A percentile compares a stretch with the other conserved stretches of the same genome.
Conservation (phyloP, 2,797 vertebrate genomes). For the Glossophaga mutica region DNA sequence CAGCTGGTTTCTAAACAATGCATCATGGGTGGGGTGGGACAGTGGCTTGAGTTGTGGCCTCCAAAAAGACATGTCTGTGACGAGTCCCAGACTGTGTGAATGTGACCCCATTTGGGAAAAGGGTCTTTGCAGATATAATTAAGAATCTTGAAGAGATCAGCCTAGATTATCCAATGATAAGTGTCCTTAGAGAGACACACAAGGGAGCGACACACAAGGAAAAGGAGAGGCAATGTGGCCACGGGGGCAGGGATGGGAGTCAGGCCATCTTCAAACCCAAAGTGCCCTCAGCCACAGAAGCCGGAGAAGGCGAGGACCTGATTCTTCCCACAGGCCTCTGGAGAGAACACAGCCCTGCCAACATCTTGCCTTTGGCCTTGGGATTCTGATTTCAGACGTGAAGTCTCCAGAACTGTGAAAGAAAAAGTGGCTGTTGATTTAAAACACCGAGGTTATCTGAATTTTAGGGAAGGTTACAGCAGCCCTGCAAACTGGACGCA, state of each 20-base stretch:
- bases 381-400: background rate
- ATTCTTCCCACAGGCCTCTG: background rate
- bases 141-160: background rate
- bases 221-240: background rate
- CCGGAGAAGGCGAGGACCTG: rapidly evolving
- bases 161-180: background rate
- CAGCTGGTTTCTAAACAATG: background rate
- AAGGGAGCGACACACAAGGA: background rate
- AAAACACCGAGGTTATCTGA: background rate
- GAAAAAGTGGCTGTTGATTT: background rate
- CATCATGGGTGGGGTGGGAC: background rate
- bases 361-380: background rate
- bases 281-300: background rate
- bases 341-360: background rate
- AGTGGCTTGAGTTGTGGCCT: background rate
- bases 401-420: background rate
- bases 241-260: background rate
- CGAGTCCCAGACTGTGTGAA: background rate
- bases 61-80: background rate
- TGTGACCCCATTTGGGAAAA: background rate
- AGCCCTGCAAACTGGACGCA: background rate
- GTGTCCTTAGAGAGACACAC: background rate
- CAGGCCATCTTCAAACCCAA: rapidly evolving
- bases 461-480: background rate
- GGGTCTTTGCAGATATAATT: background rate